Conservation (phyloP, 2,113 vertebrate genomes). For the Tautogolabrus adspersus region DNA sequence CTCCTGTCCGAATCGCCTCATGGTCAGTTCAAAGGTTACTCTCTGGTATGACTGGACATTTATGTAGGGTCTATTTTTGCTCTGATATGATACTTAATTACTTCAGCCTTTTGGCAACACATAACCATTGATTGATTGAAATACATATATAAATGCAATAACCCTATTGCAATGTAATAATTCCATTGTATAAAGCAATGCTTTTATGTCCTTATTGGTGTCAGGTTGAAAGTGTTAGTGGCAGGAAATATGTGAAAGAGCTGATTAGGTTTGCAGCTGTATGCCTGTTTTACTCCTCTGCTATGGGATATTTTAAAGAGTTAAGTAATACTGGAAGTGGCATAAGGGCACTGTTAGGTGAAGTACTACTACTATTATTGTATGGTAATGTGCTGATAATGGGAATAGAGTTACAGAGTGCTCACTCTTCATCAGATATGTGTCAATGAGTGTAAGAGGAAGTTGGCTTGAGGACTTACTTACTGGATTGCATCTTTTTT, state of each 20-base stretch:
- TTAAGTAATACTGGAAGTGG: background rate
- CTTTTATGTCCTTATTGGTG: background rate
- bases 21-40: slow-evolving; percentile 65
- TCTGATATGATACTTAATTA: no score
- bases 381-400: slow-evolving; percentile 4
- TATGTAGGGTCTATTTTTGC: no score
- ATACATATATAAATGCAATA: no score
- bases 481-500: background rate
- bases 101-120: no score
- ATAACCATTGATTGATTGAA: no score
- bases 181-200: no score
- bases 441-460: slow-evolving; percentile 8
- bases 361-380: background rate
- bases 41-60: background rate
- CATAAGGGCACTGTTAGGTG: background rate
- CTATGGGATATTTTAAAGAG: background rate
- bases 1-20: background rate
- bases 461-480: background rate
- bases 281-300: background rate
- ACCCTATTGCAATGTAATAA: no score
- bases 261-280: background rate
- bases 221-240: background rate
- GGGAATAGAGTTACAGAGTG: background rate
- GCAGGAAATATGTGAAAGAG: background rate
- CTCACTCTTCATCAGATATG: background rate